A percentile compares a stretch with the other conserved stretches of the same genome.
phyloP scores from a whole-genome alignment of 2,113 vertebrate species.

The Furnarius figulus region DNA sequence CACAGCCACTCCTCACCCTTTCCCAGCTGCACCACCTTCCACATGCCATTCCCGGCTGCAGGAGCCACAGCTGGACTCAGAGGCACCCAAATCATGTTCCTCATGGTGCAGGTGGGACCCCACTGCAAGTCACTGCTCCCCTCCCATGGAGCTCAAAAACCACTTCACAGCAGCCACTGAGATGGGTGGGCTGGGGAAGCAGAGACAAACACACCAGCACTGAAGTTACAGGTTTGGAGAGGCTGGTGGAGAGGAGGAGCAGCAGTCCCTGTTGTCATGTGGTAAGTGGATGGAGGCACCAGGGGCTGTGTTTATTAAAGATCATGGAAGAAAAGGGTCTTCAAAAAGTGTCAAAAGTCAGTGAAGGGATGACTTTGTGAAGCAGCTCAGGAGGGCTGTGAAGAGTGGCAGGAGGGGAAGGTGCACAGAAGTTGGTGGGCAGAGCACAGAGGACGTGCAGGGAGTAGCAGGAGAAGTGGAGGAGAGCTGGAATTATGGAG shows the following conservation, averaged over 20 bases:
- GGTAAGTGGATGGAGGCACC: background rate
- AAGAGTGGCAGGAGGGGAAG: background rate
- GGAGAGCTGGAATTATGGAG: constrained; percentile 13
- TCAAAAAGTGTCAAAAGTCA: background rate
- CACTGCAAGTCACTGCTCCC: background rate
- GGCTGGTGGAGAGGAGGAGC: background rate
- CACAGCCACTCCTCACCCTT: background rate
- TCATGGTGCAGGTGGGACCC: background rate
- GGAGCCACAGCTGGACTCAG: background rate
- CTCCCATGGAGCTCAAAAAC: background rate
- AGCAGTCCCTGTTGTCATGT: background rate
- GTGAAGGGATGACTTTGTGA: background rate
- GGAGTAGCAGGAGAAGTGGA: background rate
- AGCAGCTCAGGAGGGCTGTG: background rate
- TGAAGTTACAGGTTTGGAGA: background rate
- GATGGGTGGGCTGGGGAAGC: background rate
- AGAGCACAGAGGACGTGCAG: background rate
- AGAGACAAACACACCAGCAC: fast-evolving
- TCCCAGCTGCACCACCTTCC: background rate
- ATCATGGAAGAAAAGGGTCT: background rate
- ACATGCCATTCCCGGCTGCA: background rate
- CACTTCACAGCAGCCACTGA: background rate
- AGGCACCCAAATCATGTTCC: background rate
- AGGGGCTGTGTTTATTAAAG: background rate
- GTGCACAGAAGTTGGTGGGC: background rate